Evolutionary conservation across 2,888 invertebrate species (phyloP).

Genomic region (Seira sanloemensis): DNA sequence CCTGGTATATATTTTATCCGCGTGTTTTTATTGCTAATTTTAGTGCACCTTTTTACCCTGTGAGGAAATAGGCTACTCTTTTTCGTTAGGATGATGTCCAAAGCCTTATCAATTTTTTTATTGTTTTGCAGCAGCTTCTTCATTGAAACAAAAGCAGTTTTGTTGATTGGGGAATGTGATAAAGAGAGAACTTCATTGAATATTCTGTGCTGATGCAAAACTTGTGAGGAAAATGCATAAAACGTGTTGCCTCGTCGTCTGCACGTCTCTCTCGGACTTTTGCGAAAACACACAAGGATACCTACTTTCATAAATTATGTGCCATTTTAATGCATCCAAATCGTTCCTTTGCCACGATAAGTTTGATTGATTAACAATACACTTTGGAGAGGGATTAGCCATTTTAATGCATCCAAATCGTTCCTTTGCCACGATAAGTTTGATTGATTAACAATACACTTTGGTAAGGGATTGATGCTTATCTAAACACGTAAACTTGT

Average conservation of each 20-base stretch:
- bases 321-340: not conserved
- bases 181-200: slow-evolving; percentile 31
- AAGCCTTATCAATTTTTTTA: slow-evolving; percentile 18
- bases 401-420: not conserved
- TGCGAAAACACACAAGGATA: slow-evolving; percentile 1
- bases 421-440: no score
- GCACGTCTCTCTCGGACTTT: not conserved
- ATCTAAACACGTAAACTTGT: no score
- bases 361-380: not conserved
- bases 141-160: not conserved
- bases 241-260: slow-evolving; percentile 11
- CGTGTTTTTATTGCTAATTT: slow-evolving; percentile 1
- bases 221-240: slow-evolving; percentile 1
- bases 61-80: not conserved
- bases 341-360: not conserved
- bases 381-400: no score
- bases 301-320: not conserved
- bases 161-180: slow-evolving; percentile 65
- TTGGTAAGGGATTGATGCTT: no score
- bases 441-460: no score
- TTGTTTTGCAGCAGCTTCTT: slow-evolving; percentile 24
- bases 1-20: not conserved
- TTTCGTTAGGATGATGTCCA: not conserved
- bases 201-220: slow-evolving; percentile 6
- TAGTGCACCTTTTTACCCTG: not conserved